Base-by-base conservation (phyloP, 2,113 vertebrate species). In the Corapipo altera region DNA sequence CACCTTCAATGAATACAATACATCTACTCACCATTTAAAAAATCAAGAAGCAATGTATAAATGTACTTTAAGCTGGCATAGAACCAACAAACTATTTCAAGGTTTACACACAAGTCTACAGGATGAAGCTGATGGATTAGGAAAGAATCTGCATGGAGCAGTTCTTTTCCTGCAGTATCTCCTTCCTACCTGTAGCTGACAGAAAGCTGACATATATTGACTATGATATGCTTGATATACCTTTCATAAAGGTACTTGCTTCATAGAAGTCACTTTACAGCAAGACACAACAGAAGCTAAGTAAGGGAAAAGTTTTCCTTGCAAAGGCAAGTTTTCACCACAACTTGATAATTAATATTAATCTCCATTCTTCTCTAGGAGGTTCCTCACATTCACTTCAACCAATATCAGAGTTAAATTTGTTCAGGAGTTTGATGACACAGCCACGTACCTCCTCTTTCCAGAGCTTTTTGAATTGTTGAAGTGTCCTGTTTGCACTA, bases 211-310 rank as follows among this genome's bases (percentile, higher is more conserved):
- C 51, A n/a, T 1, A 2, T 2, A 61, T 8, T 6, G 2, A 41
- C 48, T 3, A 2, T 6, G 5, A 23, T 3, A 2, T 0, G n/a
- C 32, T 32, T 43, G 19, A 15, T 41, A 24, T 33, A 3, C 35
- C 46, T 76, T 54, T 54, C 46, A 24, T 35, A 59, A 59, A 59
- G 57, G 8, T 21, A 21, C 41, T 46, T 51, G 23, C 41, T 51
- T 57, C 27, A 8, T 8, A 11, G 62, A 71, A 71, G 21, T 44
- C 14, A 54, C n/a, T 54, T 11, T 1, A 23, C 11, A 62, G 18
- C 11, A 64, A 24, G 49, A 24, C 20, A 35, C 5, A 41, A 11
- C 1, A 41, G 67, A 64, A 49, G 9, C 16, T 24, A 55, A 86
- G 9, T 15, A 27, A 73, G 54, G 27, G 16, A 13, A 41, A 52